Evolutionary conservation across 2,797 vertebrate genomes (phyloP).

Genomic region (Chromobotia macracanthus): DNA sequence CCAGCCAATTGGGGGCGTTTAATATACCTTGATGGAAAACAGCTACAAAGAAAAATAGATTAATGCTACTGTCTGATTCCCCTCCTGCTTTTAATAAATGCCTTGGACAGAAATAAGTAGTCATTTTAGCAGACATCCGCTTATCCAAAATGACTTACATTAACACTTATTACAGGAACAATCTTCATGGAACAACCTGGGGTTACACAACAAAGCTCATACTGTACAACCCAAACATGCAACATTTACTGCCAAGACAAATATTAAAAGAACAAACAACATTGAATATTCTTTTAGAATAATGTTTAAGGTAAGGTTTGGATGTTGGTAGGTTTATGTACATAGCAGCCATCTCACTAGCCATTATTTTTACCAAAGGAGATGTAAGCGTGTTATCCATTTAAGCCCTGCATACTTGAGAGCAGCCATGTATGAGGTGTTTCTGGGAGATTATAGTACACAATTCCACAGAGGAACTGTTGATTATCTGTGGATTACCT

Average conservation of each 20-base stretch:
- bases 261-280: background rate
- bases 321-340: no score
- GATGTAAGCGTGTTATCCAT: no score
- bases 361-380: no score
- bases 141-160: background rate
- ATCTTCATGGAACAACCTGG: background rate
- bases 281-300: background rate
- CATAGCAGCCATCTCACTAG: no score
- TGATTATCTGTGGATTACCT: no score
- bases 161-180: background rate
- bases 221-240: background rate
- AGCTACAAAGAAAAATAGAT: background rate
- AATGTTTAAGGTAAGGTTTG: background rate
- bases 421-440: no score
- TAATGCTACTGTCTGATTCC: conserved; percentile 14
- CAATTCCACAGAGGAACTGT: no score
- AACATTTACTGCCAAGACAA: background rate
- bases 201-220: background rate
- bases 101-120: conserved; percentile 11
- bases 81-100: conserved; percentile 35
- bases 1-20: no score
- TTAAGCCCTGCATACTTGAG: no score
- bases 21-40: no score
- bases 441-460: no score
- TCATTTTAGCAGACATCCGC: conserved; percentile 3